Percentiles rank a stretch among this genome's conserved stretches.
These are phyloP conservation scores for Ascidia mentula DNA, from an alignment of 23 tunicate genomes.

Conservation along the genomic window DNA sequence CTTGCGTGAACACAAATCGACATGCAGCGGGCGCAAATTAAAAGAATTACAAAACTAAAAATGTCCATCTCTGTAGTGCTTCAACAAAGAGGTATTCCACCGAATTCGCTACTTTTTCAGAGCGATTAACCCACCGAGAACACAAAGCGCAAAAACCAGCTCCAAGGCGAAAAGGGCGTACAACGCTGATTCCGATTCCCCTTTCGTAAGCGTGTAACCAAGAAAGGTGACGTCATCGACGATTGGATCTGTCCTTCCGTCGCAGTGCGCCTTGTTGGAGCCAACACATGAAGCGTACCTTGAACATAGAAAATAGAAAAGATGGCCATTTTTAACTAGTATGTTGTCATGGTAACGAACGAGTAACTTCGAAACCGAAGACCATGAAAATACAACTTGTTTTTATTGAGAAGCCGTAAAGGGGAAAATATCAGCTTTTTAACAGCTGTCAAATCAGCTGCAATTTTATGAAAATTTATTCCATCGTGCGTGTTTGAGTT, in stretches of 20 bases:
- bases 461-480: too few species aligned
- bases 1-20: too few species aligned
- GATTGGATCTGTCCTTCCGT: constrained; percentile 9
- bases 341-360: too few species aligned
- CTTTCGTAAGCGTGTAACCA: constrained; percentile 5
- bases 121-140: background rate
- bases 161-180: constrained; percentile 35
- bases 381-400: too few species aligned
- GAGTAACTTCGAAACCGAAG: too few species aligned
- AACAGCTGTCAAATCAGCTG: too few species aligned
- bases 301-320: too few species aligned
- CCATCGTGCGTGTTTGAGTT: too few species aligned
- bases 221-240: constrained; percentile 3
- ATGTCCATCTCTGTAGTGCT: background rate
- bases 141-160: constrained; percentile 20
- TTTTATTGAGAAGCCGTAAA: too few species aligned
- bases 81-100: background rate
- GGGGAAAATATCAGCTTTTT: too few species aligned
- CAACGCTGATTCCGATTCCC: constrained; percentile 21
- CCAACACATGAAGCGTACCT: constrained; percentile 93
- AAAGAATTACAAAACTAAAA: background rate
- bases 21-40: background rate
- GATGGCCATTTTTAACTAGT: too few species aligned
- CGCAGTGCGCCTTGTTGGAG: constrained; percentile 50
- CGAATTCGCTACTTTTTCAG: background rate